Percentiles rank a stretch among this genome's conserved stretches.
Conservation (phyloP, 2,888 invertebrate species). For the Melolontha melolontha region DNA sequence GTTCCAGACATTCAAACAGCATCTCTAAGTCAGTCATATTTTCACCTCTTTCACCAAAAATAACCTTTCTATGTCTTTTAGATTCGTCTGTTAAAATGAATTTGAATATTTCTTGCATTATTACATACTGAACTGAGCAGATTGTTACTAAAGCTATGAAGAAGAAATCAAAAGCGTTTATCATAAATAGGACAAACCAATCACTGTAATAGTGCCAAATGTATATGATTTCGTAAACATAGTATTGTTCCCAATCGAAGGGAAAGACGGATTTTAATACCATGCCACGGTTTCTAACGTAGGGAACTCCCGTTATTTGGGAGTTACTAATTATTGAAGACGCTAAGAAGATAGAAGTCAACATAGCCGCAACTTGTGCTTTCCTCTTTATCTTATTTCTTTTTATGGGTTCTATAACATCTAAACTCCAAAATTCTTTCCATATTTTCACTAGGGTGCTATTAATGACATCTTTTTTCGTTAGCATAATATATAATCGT, state of each 20-base stretch:
- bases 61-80: slow-evolving; percentile 5
- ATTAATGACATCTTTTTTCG: slow-evolving; percentile 29
- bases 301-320: slow-evolving; percentile 25
- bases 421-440: slow-evolving; percentile 39
- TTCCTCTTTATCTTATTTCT: not conserved
- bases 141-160: slow-evolving; percentile 38
- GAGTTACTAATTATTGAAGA: slow-evolving; percentile 14
- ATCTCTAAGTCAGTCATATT: slow-evolving; percentile 39
- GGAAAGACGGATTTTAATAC: slow-evolving; percentile 46
- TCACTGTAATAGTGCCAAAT: slow-evolving; percentile 44
- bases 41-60: slow-evolving; percentile 25
- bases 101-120: slow-evolving; percentile 47
- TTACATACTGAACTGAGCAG: slow-evolving; percentile 35
- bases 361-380: not conserved
- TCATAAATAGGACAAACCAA: slow-evolving; percentile 35
- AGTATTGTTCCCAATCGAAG: slow-evolving; percentile 42
- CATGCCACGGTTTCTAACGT: slow-evolving; percentile 16
- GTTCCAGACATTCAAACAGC: slow-evolving; percentile 45
- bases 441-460: slow-evolving; percentile 34
- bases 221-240: slow-evolving; percentile 47
- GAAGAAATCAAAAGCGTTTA: slow-evolving; percentile 41
- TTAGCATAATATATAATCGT: slow-evolving; percentile 24
- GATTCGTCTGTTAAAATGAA: slow-evolving; percentile 25
- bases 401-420: slow-evolving; percentile 1
- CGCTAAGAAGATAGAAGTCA: slow-evolving; percentile 1